Conservation (phyloP, 2,797 vertebrate species). For the Lepilemur septentrionalis region DNA sequence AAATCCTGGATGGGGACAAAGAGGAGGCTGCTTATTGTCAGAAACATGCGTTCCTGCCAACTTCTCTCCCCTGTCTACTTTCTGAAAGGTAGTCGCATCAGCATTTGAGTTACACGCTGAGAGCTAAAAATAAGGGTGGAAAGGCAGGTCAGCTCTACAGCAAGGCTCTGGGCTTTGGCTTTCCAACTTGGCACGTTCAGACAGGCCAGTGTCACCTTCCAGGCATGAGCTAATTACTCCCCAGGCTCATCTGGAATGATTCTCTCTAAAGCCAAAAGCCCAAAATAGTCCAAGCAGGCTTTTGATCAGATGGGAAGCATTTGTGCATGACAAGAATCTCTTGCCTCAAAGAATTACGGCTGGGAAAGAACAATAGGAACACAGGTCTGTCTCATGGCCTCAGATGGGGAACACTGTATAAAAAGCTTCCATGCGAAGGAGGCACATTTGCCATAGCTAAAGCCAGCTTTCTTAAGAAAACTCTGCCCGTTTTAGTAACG, state of each 20-base stretch:
- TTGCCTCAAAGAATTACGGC: conserved; percentile 56
- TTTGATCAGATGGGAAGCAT: conserved; percentile 67
- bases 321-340: conserved; percentile 61
- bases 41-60: not conserved
- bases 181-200: conserved; percentile 74
- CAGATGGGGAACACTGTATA: not conserved
- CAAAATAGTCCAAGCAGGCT: conserved; percentile 61
- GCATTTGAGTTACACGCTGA: not conserved
- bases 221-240: conserved; percentile 74
- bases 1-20: not conserved
- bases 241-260: conserved; percentile 69
- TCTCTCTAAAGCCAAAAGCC: conserved; percentile 66
- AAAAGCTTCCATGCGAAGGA: not conserved
- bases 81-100: conserved; percentile 53
- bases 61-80: conserved; percentile 8
- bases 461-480: not conserved
- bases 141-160: conserved; percentile 66
- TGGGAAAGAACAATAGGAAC: not conserved
- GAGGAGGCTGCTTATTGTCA: not conserved
- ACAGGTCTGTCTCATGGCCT: not conserved
- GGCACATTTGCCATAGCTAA: not conserved
- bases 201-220: conserved; percentile 67
- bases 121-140: conserved; percentile 59
- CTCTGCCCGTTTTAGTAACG: not conserved
- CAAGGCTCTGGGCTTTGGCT: conserved; percentile 28